Base-by-base conservation (phyloP, 2,888 invertebrate species). In the Glyphotaelius pellucidus region DNA sequence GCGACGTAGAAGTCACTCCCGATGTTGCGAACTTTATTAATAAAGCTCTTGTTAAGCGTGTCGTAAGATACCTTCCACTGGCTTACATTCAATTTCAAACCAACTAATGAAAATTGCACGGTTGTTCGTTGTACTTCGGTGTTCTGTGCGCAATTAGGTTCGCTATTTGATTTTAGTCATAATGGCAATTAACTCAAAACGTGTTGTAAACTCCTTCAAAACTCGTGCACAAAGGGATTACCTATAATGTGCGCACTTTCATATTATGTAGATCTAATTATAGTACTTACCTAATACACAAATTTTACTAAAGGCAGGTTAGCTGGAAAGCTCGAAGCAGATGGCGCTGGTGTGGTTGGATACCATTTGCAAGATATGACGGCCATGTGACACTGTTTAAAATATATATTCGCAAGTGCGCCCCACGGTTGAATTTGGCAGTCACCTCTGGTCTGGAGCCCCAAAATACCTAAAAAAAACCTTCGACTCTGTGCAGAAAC, bases 1-100 rank as follows among this genome's bases (percentile, higher is more conserved):
- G 67, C 67, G 25, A 67, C 83, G 83, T 35, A 25, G 19, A 83
- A 83, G 83, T 83, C 83, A 83, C 35, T 67, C 67, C 35, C 11
- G 83, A 83, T 83, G 83, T 5, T 35, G 35, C 83, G 35, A 83
- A 83, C 83, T 83, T 83, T 83, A 83, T 83, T 83, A 83, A 83
- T 83, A 83, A 35, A 31, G 35, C 19, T 32, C n/a, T 25, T 25
- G 35, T 32, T 83, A 11, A 83, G 35, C 35, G 19, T 35, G 9
- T 38, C 38, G 38, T 35, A 25, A 35, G 35, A 35, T 67, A 67
- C 67, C 67, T 67, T 67, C 67, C 25, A 67, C 67, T 67, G 25
- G 67, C 67, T 25, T 25, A 67, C 25, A 25, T 67, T 67, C 67
- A 67, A 67, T 67, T 67, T 67, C 67, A 67, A 67, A 67, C 67